Evolutionary conservation across 2,113 vertebrate genomes (phyloP).

Genomic region (Menidia beryllina): DNA sequence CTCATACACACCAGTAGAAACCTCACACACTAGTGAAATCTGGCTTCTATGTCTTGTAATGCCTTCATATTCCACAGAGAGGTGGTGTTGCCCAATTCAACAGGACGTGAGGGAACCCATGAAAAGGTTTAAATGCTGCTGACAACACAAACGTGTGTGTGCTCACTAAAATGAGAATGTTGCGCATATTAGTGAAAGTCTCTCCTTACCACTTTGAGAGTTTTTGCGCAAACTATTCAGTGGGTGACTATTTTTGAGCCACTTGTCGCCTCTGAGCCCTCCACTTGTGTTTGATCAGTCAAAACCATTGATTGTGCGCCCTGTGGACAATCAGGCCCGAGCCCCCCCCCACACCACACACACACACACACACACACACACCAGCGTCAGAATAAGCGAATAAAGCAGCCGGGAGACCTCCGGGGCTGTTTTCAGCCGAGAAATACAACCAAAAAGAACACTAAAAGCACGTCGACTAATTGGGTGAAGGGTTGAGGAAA

Average conservation of each 20-base stretch:
- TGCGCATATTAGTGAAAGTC: background rate
- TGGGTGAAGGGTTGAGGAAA: constrained; percentile 47
- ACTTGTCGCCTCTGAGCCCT: background rate
- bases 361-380: no score
- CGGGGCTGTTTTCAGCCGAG: background rate
- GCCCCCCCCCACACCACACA: background rate
- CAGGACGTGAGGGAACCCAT: no score
- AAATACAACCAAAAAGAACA: background rate
- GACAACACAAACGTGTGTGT: no score
- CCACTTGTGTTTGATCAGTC: constrained; percentile 24
- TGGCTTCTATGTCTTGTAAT: no score
- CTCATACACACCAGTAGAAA: no score
- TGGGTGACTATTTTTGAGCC: constrained; percentile 11
- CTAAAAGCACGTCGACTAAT: constrained; percentile 23
- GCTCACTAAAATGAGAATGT: no score
- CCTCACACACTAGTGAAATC: no score
- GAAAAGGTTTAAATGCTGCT: no score
- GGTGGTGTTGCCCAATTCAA: no score
- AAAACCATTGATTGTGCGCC: constrained; percentile 30
- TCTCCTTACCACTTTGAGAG: background rate
- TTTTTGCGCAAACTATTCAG: background rate
- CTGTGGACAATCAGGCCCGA: constrained; percentile 29
- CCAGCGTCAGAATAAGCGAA: background rate
- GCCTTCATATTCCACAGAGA: no score
- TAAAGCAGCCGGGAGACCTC: no score